phyloP scores from a whole-genome alignment of 1,140 invertebrate genomes.

The Drosophila santomea region DNA sequence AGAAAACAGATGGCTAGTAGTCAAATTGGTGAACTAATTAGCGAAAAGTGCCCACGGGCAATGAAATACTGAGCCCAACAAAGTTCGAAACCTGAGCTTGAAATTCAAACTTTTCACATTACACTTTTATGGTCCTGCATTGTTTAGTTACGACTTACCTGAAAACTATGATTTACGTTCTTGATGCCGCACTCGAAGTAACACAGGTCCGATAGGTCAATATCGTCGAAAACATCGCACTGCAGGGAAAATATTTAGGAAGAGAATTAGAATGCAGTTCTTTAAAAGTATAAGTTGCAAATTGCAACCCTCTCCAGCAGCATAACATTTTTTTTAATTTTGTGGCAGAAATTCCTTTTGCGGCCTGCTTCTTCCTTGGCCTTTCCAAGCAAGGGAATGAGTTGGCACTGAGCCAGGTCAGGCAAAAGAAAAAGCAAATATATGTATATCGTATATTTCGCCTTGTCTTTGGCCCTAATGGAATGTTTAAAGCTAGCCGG shows the following conservation, averaged over 20 bases:
- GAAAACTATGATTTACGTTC: slow-evolving; percentile 94
- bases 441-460: slow-evolving; percentile 19
- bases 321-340: slow-evolving; percentile 37
- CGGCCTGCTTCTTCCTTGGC: slow-evolving; percentile 14
- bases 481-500: slow-evolving; percentile 64
- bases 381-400: slow-evolving; percentile 6
- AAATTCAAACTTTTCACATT: slow-evolving; percentile 52
- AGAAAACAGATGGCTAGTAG: slow-evolving; percentile 7
- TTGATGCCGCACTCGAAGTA: slow-evolving; percentile 94
- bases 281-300: not conserved
- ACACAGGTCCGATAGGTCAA: slow-evolving; percentile 92
- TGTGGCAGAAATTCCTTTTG: slow-evolving; percentile 24
- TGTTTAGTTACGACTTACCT: slow-evolving; percentile 87
- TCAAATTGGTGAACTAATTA: slow-evolving; percentile 40
- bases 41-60: not conserved
- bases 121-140: slow-evolving; percentile 42
- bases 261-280: not conserved
- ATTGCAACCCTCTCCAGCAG: slow-evolving; percentile 17
- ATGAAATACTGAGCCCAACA: slow-evolving; percentile 37
- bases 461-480: slow-evolving; percentile 56
- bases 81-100: not conserved
- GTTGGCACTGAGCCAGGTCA: slow-evolving; percentile 29
- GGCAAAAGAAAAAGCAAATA: slow-evolving; percentile 1
- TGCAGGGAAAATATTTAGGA: slow-evolving; percentile 84
- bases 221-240: slow-evolving; percentile 94